A percentile compares a stretch with the other conserved stretches of the same genome.
Evolutionary conservation across 2,113 vertebrate species (phyloP).

Genomic region (Channa argus): DNA sequence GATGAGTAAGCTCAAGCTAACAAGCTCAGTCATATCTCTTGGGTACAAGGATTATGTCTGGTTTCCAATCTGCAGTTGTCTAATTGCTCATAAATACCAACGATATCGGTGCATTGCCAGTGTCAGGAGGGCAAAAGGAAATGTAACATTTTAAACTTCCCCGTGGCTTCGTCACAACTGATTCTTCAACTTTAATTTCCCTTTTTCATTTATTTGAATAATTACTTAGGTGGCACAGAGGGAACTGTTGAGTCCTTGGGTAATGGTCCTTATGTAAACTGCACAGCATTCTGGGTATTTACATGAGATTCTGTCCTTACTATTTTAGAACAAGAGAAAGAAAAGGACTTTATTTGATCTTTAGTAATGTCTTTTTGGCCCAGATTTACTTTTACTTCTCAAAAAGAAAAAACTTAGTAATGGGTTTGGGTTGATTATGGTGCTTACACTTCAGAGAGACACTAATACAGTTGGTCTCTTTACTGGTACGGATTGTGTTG

Average conservation of each 20-base stretch:
- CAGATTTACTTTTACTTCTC: no score
- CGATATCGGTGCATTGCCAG: conserved; percentile 9
- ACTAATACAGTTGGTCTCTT: not conserved
- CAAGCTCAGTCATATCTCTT: conserved; percentile 40
- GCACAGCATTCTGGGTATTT: no score
- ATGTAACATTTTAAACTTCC: conserved; percentile 15
- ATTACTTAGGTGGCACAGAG: not conserved
- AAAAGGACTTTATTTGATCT: no score
- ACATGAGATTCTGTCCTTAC: no score
- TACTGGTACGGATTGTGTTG: conserved; percentile 4
- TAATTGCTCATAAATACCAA: conserved; percentile 37
- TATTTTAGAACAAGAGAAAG: no score
- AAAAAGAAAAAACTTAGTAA: no score
- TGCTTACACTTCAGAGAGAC: no score
- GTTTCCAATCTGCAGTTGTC: conserved; percentile 30
- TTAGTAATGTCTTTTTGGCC: no score
- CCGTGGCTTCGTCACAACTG: not conserved
- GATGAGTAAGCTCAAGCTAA: conserved; percentile 40
- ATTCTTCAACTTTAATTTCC: not conserved
- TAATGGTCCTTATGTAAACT: no score
- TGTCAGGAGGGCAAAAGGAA: conserved; percentile 12
- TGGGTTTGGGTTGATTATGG: no score
- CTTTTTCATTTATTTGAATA: not conserved
- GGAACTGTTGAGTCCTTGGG: no score
- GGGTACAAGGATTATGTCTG: conserved; percentile 43